Conservation (phyloP, 2,888 invertebrate genomes). For the Aspidiotus destructor region DNA sequence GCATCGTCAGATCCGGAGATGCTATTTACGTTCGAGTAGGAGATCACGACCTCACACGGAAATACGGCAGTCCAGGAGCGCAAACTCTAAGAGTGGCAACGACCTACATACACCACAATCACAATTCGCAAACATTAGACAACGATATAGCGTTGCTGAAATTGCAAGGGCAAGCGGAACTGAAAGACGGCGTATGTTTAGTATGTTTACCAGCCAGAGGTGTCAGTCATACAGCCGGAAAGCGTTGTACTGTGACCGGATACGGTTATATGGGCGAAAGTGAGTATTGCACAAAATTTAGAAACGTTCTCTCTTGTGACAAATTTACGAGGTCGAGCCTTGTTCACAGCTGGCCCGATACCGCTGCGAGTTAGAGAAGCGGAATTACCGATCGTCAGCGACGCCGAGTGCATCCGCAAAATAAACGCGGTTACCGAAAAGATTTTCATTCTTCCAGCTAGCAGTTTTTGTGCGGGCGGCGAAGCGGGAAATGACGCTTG, state of each 20-base stretch:
- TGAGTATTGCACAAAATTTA: constrained; percentile 41
- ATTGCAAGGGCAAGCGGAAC: constrained; percentile 76
- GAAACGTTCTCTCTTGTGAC: no score
- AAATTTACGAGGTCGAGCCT: no score
- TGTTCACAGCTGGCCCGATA: constrained; percentile 68
- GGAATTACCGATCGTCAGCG: constrained; percentile 83
- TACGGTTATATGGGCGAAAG: constrained; percentile 94
- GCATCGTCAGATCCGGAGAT: constrained; percentile 87
- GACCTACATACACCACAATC: constrained; percentile 90
- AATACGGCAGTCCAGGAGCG: constrained; percentile 83
- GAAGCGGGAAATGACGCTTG: constrained; percentile 88
- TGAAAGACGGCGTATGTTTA: constrained; percentile 73
- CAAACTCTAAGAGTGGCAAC: constrained; percentile 84
- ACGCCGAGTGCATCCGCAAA: constrained; percentile 82
- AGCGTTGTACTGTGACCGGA: constrained; percentile 84
- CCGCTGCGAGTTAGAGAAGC: constrained; percentile 81
- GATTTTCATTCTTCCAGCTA: constrained; percentile 83
- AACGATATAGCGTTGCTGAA: constrained; percentile 88
- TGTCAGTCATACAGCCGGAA: constrained; percentile 78
- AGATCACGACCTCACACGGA: constrained; percentile 80
- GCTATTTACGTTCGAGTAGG: constrained; percentile 88
- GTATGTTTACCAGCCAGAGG: constrained; percentile 83
- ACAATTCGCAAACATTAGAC: constrained; percentile 86
- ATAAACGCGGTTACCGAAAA: constrained; percentile 91
- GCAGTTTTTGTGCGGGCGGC: constrained; percentile 89